Evolutionary conservation across 2,797 vertebrate species (phyloP).

Genomic region (Argyrosomus regius): DNA sequence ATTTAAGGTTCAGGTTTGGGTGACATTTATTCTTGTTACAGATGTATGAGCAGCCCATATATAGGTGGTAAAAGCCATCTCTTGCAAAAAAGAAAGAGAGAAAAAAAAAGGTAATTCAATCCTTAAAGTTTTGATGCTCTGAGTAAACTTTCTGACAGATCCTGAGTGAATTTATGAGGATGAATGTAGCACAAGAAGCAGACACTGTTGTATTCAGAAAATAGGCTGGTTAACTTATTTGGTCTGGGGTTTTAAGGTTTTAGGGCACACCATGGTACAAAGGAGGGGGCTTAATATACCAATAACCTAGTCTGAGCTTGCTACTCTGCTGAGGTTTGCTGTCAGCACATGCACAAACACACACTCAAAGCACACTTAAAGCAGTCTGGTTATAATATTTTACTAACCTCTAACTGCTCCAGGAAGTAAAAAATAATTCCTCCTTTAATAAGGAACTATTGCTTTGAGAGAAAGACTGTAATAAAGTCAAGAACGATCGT

Average conservation of each 20-base stretch:
- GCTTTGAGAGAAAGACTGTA: conserved; percentile 67
- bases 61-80: conserved; percentile 35
- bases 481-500: conserved; percentile 71
- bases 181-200: conserved; percentile 52
- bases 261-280: conserved; percentile 51
- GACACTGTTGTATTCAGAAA: conserved; percentile 59
- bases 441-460: conserved; percentile 71
- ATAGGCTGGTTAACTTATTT: conserved; percentile 58
- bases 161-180: conserved; percentile 59
- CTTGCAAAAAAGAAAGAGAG: not conserved
- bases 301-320: conserved; percentile 59
- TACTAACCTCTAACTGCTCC: conserved; percentile 76
- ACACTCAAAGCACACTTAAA: conserved; percentile 27
- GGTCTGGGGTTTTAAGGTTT: conserved; percentile 51
- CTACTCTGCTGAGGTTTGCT: conserved; percentile 33
- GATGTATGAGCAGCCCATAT: conserved; percentile 31
- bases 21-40: conserved; percentile 62
- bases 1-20: conserved; percentile 51
- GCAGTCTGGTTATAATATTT: conserved; percentile 66
- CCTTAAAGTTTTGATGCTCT: conserved; percentile 45
- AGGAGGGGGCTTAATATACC: conserved; percentile 45
- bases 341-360: conserved; percentile 44
- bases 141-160: conserved; percentile 59
- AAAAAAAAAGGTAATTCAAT: conserved; percentile 30
- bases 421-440: conserved; percentile 74